Conservation (phyloP, 2,888 invertebrate genomes). For the Parapristionchus giblindavisi region DNA sequence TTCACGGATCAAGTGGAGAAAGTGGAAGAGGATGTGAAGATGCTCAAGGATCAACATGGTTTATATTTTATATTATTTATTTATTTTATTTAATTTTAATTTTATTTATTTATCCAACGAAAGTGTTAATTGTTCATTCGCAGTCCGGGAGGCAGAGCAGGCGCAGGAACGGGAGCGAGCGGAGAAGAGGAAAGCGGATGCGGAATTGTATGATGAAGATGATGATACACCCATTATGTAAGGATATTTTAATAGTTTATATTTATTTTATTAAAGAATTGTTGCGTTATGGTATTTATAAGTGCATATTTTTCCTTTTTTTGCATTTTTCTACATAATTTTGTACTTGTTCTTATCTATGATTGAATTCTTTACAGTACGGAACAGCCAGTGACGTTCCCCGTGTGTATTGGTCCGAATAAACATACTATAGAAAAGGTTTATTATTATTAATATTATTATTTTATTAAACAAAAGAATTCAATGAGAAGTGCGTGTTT, state of each 20-base stretch:
- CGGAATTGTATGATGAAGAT: conserved; percentile 26
- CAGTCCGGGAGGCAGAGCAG: too few relatives aligned
- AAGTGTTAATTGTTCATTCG: too few relatives aligned
- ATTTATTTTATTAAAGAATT: not conserved
- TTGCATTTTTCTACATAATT: too few relatives aligned
- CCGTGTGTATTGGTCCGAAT: conserved; percentile 62
- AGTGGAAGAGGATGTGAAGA: conserved; percentile 20
- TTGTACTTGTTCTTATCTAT: too few relatives aligned
- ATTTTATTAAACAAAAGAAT: not conserved
- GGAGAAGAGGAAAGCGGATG: conserved; percentile 16
- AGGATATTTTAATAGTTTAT: too few relatives aligned
- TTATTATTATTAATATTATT: not conserved
- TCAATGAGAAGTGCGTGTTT: too few relatives aligned
- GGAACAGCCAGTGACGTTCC: conserved; percentile 46
- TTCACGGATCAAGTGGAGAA: conserved; percentile 44
- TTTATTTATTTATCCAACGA: too few relatives aligned
- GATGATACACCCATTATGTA: conserved; percentile 23
- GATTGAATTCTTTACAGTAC: conserved; percentile 41
- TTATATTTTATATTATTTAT: not conserved
- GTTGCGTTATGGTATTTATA: not conserved
- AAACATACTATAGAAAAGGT: conserved; percentile 29
- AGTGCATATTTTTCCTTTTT: too few relatives aligned
- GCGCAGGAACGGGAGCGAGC: not conserved
- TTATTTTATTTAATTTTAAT: too few relatives aligned
- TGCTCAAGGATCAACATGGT: conserved; percentile 33